These are phyloP conservation scores for Salmo trutta DNA, from an alignment of 2,797 vertebrate species.

Conservation along the genomic window DNA sequence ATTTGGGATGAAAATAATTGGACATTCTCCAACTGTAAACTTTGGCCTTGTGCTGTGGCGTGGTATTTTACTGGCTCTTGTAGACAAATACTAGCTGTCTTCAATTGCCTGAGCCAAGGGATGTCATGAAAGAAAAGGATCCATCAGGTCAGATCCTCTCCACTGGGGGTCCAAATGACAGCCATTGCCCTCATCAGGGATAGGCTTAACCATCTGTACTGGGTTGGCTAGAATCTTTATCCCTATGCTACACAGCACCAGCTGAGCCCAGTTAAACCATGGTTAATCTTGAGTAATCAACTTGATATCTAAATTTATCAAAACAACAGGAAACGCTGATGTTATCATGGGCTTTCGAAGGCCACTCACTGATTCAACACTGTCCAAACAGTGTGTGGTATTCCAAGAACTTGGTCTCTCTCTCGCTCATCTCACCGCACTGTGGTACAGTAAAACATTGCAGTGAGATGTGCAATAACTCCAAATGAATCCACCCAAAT, in stretches of 20 bases:
- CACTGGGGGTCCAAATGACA: neutral
- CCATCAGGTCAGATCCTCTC: conserved; percentile 3
- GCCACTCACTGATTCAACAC: too few species aligned
- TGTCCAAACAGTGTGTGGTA: too few species aligned
- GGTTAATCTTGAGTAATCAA: too few species aligned
- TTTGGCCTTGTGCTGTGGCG: neutral
- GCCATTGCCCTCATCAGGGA: neutral
- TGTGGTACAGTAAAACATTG: too few species aligned
- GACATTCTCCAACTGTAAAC: neutral
- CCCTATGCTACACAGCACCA: neutral
- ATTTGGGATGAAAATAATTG: conserved; percentile 9
- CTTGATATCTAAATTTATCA: too few species aligned
- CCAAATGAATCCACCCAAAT: neutral
- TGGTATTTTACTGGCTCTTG: neutral
- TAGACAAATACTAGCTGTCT: neutral
- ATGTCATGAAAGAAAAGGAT: conserved; percentile 19
- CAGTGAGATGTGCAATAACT: neutral
- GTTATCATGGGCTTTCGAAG: too few species aligned
- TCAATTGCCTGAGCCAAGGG: neutral
- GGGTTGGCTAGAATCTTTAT: neutral
- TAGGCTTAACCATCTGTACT: neutral
- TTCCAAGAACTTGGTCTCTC: too few species aligned
- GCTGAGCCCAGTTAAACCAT: too few species aligned
- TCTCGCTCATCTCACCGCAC: too few species aligned
- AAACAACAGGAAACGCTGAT: too few species aligned